Conservation (phyloP, 1,140 invertebrate genomes). For the Planococcus citri region DNA sequence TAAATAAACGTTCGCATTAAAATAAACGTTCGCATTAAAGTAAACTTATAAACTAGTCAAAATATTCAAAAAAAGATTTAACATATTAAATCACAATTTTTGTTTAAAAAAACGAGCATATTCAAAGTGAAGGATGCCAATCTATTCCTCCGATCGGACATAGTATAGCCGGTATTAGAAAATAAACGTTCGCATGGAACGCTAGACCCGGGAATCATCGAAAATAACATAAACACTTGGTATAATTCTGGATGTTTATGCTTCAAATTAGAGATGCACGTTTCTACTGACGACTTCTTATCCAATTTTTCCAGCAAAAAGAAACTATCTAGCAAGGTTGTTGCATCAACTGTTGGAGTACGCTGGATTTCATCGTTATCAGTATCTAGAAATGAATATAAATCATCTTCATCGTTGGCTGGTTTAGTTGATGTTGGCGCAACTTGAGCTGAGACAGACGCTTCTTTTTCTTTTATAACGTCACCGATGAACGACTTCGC, state of each 20-base stretch:
- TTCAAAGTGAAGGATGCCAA: neutral
- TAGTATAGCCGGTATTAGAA: slow-evolving; percentile 22
- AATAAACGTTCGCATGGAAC: slow-evolving; percentile 22
- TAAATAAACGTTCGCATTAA: too few species aligned
- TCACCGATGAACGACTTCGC: neutral
- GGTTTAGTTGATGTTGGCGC: neutral
- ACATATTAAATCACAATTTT: neutral
- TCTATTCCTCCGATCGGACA: slow-evolving; percentile 20
- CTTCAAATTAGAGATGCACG: neutral
- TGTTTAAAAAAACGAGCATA: neutral
- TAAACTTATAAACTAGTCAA: too few species aligned
- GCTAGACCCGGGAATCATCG: neutral
- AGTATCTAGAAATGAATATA: neutral
- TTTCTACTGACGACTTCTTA: neutral
- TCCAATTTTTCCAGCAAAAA: neutral
- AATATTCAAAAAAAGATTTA: too few species aligned
- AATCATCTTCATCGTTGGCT: neutral
- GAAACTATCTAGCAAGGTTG: neutral
- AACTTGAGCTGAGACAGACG: neutral
- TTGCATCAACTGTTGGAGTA: neutral
- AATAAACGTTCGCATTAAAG: too few species aligned
- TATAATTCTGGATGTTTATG: neutral
- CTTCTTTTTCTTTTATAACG: neutral
- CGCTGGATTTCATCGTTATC: neutral
- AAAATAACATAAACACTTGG: neutral